These are phyloP conservation scores for Strigamia transsilvanica DNA, from an alignment of 2,888 invertebrate species.

Conservation along the genomic window DNA sequence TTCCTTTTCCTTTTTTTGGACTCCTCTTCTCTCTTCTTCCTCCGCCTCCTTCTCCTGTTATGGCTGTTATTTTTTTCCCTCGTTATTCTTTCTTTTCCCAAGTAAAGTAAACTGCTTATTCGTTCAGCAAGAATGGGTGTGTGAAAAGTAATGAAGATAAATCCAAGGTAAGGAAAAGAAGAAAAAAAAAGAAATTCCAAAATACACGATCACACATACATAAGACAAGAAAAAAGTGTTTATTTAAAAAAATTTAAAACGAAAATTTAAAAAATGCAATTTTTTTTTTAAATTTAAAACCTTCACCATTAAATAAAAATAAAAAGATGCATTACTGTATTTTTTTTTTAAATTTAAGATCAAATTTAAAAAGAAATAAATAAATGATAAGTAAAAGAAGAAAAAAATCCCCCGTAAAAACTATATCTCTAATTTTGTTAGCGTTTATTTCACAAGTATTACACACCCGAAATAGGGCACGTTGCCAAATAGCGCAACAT, in stretches of 20 bases:
- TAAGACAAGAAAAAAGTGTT: neutral
- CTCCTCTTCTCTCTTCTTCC: slow-evolving; percentile 34
- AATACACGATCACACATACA: neutral
- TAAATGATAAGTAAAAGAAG: neutral
- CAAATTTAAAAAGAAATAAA: neutral
- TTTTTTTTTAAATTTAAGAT: neutral
- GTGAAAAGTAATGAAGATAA: slow-evolving; percentile 47
- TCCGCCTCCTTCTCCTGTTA: slow-evolving; percentile 28
- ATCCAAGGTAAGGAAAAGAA: slow-evolving; percentile 30
- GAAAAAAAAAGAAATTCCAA: neutral
- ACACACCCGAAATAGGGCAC: neutral
- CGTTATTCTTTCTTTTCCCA: slow-evolving; percentile 33
- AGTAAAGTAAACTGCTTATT: slow-evolving; percentile 36
- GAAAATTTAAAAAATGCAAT: neutral
- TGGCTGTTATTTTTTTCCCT: slow-evolving; percentile 45
- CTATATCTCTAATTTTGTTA: slow-evolving; percentile 33
- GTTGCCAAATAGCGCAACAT: slow-evolving; percentile 21
- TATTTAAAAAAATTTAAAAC: neutral
- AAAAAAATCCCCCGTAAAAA: neutral
- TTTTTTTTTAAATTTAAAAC: neutral
- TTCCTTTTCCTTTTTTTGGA: neutral
- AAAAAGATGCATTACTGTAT: neutral
- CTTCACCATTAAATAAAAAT: neutral
- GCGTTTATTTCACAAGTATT: slow-evolving; percentile 24
- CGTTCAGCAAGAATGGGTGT: slow-evolving; percentile 34